Evolutionary conservation across 2,113 vertebrate species (phyloP).

Genomic region (Polypterus senegalus): DNA sequence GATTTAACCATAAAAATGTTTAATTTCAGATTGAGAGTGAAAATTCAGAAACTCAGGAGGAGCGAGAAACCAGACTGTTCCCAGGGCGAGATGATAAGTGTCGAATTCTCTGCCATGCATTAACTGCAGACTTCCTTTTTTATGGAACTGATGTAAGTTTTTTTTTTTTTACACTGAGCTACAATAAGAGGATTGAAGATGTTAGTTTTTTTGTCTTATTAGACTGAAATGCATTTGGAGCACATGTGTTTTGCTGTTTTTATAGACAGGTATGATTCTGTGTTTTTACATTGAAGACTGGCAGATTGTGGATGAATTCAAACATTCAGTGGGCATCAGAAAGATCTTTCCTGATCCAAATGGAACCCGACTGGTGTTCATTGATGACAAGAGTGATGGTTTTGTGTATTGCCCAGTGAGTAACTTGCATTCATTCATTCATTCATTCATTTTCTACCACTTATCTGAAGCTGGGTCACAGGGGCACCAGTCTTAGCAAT

Average conservation of each 20-base stretch:
- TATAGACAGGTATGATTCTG: conserved; percentile 66
- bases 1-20: neutral
- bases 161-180: neutral
- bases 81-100: conserved; percentile 70
- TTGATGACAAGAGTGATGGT: conserved; percentile 85
- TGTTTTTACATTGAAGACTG: conserved; percentile 89
- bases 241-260: neutral
- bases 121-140: conserved; percentile 85
- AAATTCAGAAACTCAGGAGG: conserved; percentile 59
- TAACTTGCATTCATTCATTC: neutral
- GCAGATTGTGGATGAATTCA: conserved; percentile 77
- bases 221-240: neutral
- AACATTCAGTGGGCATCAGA: conserved; percentile 71
- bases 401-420: conserved; percentile 83
- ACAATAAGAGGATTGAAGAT: neutral
- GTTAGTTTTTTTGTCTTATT: neutral
- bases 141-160: conserved; percentile 82
- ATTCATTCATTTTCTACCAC: too few species aligned
- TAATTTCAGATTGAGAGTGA: conserved; percentile 74
- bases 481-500: too few species aligned
- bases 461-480: too few species aligned
- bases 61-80: conserved; percentile 83
- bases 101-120: conserved; percentile 75
- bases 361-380: conserved; percentile 77
- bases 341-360: conserved; percentile 84